These are phyloP conservation scores for Galemys pyrenaicus DNA, from an alignment of 2,113 vertebrate genomes.

Conservation along the genomic window DNA sequence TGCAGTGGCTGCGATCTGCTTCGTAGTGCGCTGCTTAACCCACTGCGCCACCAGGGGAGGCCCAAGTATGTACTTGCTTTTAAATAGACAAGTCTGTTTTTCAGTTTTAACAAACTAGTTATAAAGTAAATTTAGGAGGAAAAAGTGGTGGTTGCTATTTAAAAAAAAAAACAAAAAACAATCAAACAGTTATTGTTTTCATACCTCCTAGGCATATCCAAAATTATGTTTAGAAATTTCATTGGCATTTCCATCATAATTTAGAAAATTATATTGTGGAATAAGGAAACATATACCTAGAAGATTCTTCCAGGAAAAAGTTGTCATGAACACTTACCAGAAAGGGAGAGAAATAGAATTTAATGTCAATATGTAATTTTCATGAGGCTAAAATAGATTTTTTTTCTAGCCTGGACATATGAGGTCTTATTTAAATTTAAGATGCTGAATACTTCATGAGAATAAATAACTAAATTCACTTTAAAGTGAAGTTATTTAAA, in stretches of 20 bases:
- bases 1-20: too few relatives aligned
- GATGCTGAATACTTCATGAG: neutral
- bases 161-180: neutral
- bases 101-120: neutral
- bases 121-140: neutral
- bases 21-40: too few relatives aligned
- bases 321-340: neutral
- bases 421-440: neutral
- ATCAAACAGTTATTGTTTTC: neutral
- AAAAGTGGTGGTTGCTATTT: neutral
- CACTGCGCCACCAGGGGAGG: too few relatives aligned
- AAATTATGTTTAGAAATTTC: neutral
- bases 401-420: neutral
- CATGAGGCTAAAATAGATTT: neutral
- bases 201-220: neutral
- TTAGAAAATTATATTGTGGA: neutral
- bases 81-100: neutral
- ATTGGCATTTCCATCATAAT: neutral
- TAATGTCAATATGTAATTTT: slow-evolving; percentile 16
- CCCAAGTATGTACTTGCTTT: neutral
- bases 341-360: neutral
- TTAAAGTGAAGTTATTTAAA: neutral
- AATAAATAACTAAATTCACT: neutral
- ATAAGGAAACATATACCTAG: neutral
- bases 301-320: neutral